Conservation (phyloP, 2,888 invertebrate species). For the Drosophila mayaguana region DNA sequence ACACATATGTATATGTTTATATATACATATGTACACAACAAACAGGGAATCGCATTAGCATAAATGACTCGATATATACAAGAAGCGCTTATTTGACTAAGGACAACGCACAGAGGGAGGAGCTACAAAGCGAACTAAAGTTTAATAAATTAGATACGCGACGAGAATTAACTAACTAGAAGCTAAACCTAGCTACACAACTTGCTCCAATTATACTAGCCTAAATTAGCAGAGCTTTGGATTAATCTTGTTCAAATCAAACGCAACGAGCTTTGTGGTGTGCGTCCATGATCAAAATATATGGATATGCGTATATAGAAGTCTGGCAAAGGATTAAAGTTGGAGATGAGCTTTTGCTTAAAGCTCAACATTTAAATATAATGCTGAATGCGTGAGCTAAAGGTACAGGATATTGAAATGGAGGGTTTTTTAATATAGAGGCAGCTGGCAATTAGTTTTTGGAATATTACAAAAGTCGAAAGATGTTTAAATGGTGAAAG, state of each 20-base stretch:
- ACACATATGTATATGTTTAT: constrained; percentile 28
- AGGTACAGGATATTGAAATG: background rate
- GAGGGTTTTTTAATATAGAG: background rate
- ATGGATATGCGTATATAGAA: too few relatives aligned
- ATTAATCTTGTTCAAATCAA: constrained; percentile 6
- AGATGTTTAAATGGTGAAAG: too few relatives aligned
- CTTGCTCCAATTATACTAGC: constrained; percentile 22
- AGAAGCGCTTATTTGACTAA: constrained; percentile 74
- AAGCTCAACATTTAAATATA: too few relatives aligned
- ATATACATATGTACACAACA: constrained; percentile 23
- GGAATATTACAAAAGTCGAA: background rate
- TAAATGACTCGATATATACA: constrained; percentile 82
- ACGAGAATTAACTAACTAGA: constrained; percentile 59
- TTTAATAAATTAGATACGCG: constrained; percentile 63
- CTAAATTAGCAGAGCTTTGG: background rate
- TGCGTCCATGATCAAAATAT: too few relatives aligned
- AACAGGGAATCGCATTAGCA: constrained; percentile 58
- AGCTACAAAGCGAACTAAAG: constrained; percentile 48
- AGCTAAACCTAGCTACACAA: constrained; percentile 39
- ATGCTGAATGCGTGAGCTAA: too few relatives aligned
- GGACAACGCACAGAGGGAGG: constrained; percentile 38
- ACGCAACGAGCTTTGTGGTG: too few relatives aligned
- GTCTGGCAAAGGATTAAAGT: too few relatives aligned
- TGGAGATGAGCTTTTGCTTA: background rate
- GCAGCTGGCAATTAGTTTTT: background rate